Conservation (phyloP, 2,113 vertebrate genomes). For the Rattus rattus region DNA sequence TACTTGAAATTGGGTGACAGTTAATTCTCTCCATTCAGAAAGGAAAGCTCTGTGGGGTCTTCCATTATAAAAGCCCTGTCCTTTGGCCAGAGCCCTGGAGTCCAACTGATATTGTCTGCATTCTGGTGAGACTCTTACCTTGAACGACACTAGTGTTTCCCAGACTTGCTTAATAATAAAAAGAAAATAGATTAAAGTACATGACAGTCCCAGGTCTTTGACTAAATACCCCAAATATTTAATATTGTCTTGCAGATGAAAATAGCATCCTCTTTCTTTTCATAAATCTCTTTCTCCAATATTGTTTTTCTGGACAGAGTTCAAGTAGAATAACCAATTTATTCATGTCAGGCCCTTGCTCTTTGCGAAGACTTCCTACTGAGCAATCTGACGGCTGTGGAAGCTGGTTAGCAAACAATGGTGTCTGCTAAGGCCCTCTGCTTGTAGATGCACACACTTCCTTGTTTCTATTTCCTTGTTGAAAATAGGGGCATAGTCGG, state of each 20-base stretch:
- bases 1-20: not conserved
- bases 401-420: slow-evolving; percentile 41
- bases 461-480: not conserved
- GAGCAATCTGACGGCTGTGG: slow-evolving; percentile 57
- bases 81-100: not conserved
- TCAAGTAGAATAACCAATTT: slow-evolving; percentile 68
- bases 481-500: not conserved
- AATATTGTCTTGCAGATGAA: slow-evolving; percentile 54
- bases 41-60: not conserved
- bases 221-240: slow-evolving; percentile 52
- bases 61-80: not conserved
- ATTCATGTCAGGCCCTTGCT: slow-evolving; percentile 64
- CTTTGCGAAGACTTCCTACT: slow-evolving; percentile 58
- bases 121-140: not conserved
- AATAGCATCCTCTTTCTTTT: slow-evolving; percentile 33
- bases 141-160: not conserved
- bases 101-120: not conserved
- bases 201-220: slow-evolving; percentile 24
- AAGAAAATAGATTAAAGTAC: slow-evolving; percentile 51
- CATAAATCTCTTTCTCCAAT: slow-evolving; percentile 70
- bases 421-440: not conserved
- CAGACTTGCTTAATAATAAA: slow-evolving; percentile 35
- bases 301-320: slow-evolving; percentile 72
- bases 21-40: not conserved
- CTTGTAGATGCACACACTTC: not conserved